phyloP scores from a whole-genome alignment of 2,113 vertebrate genomes.

The Sula dactylatra region DNA sequence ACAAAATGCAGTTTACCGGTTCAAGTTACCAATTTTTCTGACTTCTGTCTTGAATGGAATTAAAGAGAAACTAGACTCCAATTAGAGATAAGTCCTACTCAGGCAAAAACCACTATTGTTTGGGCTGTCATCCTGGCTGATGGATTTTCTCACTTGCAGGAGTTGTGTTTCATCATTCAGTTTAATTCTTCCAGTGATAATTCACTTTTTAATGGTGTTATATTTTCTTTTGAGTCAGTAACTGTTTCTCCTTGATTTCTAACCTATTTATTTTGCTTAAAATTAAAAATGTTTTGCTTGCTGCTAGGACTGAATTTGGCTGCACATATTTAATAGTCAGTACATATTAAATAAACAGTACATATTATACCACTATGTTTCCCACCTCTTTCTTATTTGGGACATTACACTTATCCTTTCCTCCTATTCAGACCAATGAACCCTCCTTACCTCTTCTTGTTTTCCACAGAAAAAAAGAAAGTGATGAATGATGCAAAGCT shows the following conservation, averaged over 20 bases:
- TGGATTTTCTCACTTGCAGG: background rate
- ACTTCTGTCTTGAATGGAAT: slow-evolving; percentile 5
- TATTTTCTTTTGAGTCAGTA: background rate
- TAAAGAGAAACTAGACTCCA: background rate
- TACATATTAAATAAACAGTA: background rate
- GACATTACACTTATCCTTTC: background rate
- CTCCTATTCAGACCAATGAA: background rate
- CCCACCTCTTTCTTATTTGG: background rate
- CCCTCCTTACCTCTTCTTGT: background rate
- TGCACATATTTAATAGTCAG: background rate
- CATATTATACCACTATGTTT: background rate
- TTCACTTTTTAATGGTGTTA: background rate
- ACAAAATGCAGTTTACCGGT: background rate
- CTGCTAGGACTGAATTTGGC: background rate
- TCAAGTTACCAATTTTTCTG: slow-evolving; percentile 11
- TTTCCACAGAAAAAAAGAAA: background rate
- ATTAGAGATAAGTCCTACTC: background rate
- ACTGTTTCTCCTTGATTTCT: background rate
- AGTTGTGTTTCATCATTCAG: background rate
- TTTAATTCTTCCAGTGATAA: background rate
- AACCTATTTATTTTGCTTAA: background rate
- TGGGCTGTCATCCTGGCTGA: background rate
- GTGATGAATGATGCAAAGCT: background rate
- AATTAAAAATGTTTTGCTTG: background rate
- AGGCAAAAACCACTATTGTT: background rate